These are phyloP conservation scores for Dicrurus megarhynchus DNA, from an alignment of 2,113 vertebrate genomes.

Conservation along the genomic window DNA sequence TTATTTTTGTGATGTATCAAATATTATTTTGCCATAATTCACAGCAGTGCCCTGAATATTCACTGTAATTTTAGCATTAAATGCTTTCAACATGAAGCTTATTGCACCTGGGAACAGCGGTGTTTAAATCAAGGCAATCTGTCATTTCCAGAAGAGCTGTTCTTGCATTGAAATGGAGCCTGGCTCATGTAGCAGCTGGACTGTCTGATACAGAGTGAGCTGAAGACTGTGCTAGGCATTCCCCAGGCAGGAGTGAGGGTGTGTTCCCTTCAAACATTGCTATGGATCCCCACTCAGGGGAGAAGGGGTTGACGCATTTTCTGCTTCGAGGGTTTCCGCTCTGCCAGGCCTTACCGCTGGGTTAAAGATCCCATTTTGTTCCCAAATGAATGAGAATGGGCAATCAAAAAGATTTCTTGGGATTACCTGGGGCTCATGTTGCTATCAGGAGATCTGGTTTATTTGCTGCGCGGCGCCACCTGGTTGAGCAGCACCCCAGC, in stretches of 20 bases:
- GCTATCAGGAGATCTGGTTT: neutral
- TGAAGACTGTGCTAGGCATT: neutral
- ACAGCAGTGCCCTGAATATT: neutral
- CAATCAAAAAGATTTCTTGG: neutral
- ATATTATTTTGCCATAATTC: neutral
- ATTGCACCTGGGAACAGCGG: neutral
- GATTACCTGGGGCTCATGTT: neutral
- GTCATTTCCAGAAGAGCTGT: neutral
- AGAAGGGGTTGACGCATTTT: neutral
- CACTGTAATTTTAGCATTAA: neutral
- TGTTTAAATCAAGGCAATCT: neutral
- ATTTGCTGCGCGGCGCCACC: accelerated
- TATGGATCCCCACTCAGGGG: neutral
- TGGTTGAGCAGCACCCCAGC: neutral
- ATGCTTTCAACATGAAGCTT: neutral
- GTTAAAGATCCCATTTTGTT: neutral
- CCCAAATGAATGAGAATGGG: neutral
- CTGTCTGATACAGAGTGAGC: neutral
- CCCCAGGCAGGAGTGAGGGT: neutral
- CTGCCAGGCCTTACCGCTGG: neutral
- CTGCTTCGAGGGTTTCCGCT: neutral
- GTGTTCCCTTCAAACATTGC: neutral
- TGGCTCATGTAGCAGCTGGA: neutral
- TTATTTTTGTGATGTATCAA: neutral
- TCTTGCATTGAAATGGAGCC: neutral